phyloP scores from a whole-genome alignment of 2,888 invertebrate species.

The Matsumyia berberina region DNA sequence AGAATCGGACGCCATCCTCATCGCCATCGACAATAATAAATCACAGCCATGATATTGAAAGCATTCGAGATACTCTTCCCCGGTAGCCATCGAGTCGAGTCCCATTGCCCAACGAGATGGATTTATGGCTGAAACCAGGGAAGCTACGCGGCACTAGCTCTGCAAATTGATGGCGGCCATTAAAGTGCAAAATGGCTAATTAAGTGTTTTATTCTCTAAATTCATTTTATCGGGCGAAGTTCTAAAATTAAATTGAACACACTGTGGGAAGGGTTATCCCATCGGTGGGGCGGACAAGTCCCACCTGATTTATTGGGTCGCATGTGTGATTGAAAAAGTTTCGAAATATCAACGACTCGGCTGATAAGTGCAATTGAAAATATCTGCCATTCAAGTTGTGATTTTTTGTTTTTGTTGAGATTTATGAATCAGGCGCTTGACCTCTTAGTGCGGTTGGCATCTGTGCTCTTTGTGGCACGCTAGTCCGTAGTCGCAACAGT shows the following conservation, averaged over 20 bases:
- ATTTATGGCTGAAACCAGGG: slow-evolving; percentile 11
- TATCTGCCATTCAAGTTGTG: slow-evolving; percentile 36
- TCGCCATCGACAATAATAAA: slow-evolving; percentile 14
- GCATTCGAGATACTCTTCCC: slow-evolving; percentile 22
- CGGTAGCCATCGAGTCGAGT: not conserved
- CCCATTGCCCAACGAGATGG: slow-evolving; percentile 40
- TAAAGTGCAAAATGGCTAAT: slow-evolving; percentile 66
- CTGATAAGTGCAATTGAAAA: slow-evolving; percentile 46
- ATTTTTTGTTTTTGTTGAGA: slow-evolving; percentile 10
- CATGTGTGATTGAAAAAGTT: not conserved
- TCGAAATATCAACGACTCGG: slow-evolving; percentile 43
- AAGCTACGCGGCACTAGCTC: not conserved
- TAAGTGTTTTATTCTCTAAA: slow-evolving; percentile 56
- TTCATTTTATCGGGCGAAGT: slow-evolving; percentile 23
- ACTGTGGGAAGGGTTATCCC: slow-evolving; percentile 33
- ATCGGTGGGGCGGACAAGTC: not conserved
- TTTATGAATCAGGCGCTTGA: slow-evolving; percentile 56
- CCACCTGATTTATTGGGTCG: slow-evolving; percentile 32
- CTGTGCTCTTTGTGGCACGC: not conserved
- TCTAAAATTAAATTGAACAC: slow-evolving; percentile 48
- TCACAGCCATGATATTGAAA: slow-evolving; percentile 58
- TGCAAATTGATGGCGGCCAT: slow-evolving; percentile 54
- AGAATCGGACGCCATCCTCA: slow-evolving; percentile 6
- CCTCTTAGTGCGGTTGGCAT: slow-evolving; percentile 38
- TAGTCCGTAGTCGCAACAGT: not conserved